These are phyloP conservation scores for Caloenas nicobarica DNA, from an alignment of 2,113 vertebrate species.

Conservation along the genomic window DNA sequence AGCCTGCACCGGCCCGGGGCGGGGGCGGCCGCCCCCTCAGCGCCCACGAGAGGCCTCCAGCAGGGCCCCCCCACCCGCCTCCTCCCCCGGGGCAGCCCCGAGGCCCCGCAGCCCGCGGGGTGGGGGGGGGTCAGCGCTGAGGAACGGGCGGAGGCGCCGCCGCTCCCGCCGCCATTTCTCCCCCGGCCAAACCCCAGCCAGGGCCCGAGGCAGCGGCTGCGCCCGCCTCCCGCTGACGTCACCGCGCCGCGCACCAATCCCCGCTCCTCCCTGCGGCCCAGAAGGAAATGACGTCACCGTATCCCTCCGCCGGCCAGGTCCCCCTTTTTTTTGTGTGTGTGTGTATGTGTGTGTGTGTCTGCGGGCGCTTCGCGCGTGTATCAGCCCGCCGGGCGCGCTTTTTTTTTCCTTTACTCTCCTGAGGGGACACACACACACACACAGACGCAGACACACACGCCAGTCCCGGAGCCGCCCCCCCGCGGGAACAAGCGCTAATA, in stretches of 20 bases:
- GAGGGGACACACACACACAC: background rate
- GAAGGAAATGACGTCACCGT: constrained; percentile 69
- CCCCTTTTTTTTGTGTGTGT: constrained; percentile 41
- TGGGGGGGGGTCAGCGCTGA: too few species aligned
- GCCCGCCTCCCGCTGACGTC: constrained; percentile 16
- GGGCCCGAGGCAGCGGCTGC: background rate
- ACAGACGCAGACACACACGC: background rate
- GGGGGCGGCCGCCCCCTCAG: too few species aligned
- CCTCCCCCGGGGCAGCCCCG: too few species aligned
- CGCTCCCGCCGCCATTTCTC: too few species aligned
- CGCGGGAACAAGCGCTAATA: background rate
- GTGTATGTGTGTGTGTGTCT: constrained; percentile 55
- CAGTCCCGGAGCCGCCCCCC: background rate
- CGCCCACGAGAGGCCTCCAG: too few species aligned
- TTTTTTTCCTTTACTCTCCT: constrained; percentile 17
- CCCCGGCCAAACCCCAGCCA: background rate
- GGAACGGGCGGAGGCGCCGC: too few species aligned
- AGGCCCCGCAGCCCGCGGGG: too few species aligned
- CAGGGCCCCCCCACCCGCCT: too few species aligned
- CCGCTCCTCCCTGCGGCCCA: background rate
- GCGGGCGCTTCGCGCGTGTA: constrained; percentile 61
- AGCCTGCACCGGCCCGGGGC: too few species aligned
- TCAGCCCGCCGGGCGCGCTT: constrained; percentile 65
- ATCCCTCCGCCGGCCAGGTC: constrained; percentile 73
- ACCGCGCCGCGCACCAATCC: background rate